phyloP scores from a whole-genome alignment of 30 jellyfish, hydroid and myxozoan species.

The Turritopsis rubra region DNA sequence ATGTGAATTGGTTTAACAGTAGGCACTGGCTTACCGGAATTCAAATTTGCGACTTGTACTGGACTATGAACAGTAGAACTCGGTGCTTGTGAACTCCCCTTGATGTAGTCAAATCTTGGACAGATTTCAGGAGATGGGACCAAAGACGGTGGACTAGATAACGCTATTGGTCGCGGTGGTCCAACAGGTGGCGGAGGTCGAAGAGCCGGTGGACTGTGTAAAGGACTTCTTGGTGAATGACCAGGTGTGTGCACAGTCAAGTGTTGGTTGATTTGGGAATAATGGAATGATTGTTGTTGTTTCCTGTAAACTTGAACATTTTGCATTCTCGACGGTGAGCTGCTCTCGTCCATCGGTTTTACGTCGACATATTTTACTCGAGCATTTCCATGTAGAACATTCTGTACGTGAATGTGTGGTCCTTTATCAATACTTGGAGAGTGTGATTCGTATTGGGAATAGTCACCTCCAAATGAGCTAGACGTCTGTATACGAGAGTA shows the following conservation, averaged over 20 bases:
- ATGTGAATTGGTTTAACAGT: constrained; percentile 3
- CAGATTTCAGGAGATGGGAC: constrained; percentile 73
- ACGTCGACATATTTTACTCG: constrained; percentile 33
- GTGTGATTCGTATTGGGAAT: not conserved
- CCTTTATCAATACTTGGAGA: constrained; percentile 1
- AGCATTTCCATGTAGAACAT: constrained; percentile 38
- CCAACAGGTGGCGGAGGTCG: constrained; percentile 86
- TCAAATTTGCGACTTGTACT: constrained; percentile 23
- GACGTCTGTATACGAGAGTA: not conserved
- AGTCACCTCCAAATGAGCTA: not conserved
- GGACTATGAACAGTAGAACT: not conserved
- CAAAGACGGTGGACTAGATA: constrained; percentile 83
- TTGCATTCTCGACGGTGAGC: not conserved
- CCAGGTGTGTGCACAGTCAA: constrained; percentile 19
- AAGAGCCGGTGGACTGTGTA: constrained; percentile 96
- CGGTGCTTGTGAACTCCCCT: not conserved
- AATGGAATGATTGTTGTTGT: not conserved
- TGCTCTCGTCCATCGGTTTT: not conserved
- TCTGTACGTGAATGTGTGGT: constrained; percentile 32
- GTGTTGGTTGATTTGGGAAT: constrained; percentile 19
- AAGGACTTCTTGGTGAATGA: constrained; percentile 57
- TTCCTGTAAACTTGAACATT: not conserved
- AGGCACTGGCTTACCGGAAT: not conserved
- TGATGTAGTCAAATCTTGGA: constrained; percentile 60
- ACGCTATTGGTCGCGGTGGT: constrained; percentile 70